Evolutionary conservation across 2,113 vertebrate genomes (phyloP), one percentile per base, ranked within the genome.

Genomic region (Pollimyrus isidori): DNA sequence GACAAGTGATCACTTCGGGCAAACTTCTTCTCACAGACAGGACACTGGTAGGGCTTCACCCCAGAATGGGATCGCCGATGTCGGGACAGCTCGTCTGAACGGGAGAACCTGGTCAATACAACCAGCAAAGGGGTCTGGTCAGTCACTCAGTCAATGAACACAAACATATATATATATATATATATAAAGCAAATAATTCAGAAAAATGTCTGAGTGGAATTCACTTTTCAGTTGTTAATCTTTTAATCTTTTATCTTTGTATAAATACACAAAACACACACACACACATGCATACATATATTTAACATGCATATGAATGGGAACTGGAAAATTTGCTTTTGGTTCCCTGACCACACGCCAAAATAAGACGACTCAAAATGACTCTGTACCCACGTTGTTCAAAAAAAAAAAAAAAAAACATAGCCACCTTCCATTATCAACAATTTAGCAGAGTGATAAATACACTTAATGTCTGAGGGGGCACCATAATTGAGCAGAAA

Each of bases 1-100:
- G 98, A 98, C 91, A 98, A 96, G 94, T 98, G 98, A 95, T 99
- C 98, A 0, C 98, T 98, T 49, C 98, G 97, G 6, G 98, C 98
- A 88, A 99, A 99, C 93, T 97, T 98, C 95, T 99, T 99, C 93
- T 98, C 98, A 0, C 98, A 99, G 30, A 98, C 96, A 0, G 95
- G 96, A 89, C 98, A 99, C 93, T 98, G 97, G 92, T 99, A 99
- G 0, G 98, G 98, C 90, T 99, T 99, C 92, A 99, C 97, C 17
- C 98, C 98, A 0, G 97, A 99, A 93, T 99, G 98, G 9, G 98
- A 99, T 4, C 98, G 97, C 83, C 98, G 93, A 93, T 99, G 98
- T 90, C 98, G 95, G 17, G 98, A 99, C 89, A 99, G 94, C 92
- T 99, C 98, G 0, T 99, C 98, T 0, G 98, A 99, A 89, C 98